Base-by-base conservation (phyloP, 2,888 invertebrate genomes). In the Cheilosia vulpina region DNA sequence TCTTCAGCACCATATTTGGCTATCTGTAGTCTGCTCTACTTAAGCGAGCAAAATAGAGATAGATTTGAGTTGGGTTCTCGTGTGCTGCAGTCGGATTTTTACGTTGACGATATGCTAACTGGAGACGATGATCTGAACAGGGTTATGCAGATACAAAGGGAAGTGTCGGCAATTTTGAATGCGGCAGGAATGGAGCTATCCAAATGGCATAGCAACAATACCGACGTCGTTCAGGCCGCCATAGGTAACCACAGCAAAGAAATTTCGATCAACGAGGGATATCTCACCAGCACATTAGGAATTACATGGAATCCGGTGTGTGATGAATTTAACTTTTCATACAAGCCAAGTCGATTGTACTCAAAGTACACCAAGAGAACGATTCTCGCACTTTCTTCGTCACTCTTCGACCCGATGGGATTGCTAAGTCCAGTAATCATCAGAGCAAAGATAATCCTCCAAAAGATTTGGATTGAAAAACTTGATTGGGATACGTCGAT, bases 401-500 rank as follows among this genome's bases (percentile, higher is more conserved):
- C n/a, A n/a, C n/a, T n/a, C n/a, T n/a, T n/a, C n/a, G n/a, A n/a
- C n/a, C n/a, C n/a, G n/a, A n/a, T n/a, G n/a, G n/a, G n/a, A n/a
- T n/a, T n/a, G n/a, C n/a, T n/a, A n/a, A n/a, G n/a, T n/a, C n/a
- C n/a, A n/a, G 68, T 88, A 2, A 69, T 82, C 13, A 24, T 84
- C n/a, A 19, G 60, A 0, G 81, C 83, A 9, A 87, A 87, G 63
- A 87, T 88, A 15, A 24, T 87, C 5, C 52, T 87, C 11, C 84
- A 87, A 45, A 73, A 82, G 58, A 27, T 83, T 9, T 87, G 80
- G 75, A 47, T 82, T 2, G 68, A 80, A 47, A 83, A 87, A 50
- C 34, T 81, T 4, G 75, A 69, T 17, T 69, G 81, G 63, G 81
- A 76, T 57, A 65, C 31, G 19, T 72, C 52, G 13, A 69, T 65